A percentile compares a stretch with the other conserved stretches of the same genome.
These are phyloP conservation scores for Tipula unca DNA, from an alignment of 2,888 invertebrate species.

Conservation along the genomic window DNA sequence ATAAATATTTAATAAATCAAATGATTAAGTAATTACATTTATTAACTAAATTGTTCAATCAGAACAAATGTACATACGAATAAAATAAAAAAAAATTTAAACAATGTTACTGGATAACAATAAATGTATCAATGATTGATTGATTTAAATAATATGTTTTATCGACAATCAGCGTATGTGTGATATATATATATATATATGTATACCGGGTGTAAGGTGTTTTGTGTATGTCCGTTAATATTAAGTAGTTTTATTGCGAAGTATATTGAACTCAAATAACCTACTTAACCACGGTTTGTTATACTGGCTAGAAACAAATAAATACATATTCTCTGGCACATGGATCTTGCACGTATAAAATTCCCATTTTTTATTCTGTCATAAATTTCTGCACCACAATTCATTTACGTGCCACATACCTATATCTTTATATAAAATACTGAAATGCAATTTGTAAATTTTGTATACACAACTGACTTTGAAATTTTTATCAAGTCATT, in stretches of 20 bases:
- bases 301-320: too few relatives aligned
- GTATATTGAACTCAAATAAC: too few relatives aligned
- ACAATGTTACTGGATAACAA: not conserved
- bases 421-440: not conserved
- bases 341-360: too few relatives aligned
- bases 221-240: not conserved
- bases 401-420: not conserved
- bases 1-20: not conserved
- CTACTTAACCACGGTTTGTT: too few relatives aligned
- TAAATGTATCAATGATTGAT: not conserved
- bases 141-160: not conserved
- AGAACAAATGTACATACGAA: not conserved
- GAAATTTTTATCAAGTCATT: not conserved
- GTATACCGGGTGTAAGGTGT: not conserved
- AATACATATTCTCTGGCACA: too few relatives aligned
- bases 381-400: not conserved
- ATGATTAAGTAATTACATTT: not conserved
- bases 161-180: not conserved
- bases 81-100: not conserved
- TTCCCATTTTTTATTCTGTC: not conserved
- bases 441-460: not conserved
- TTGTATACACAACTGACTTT: not conserved
- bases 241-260: not conserved
- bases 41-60: not conserved
- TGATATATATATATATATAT: too few relatives aligned